Evolutionary conservation across 2,113 vertebrate species (phyloP), one percentile per base, ranked within the genome.

Genomic region (Heterotis niloticus): DNA sequence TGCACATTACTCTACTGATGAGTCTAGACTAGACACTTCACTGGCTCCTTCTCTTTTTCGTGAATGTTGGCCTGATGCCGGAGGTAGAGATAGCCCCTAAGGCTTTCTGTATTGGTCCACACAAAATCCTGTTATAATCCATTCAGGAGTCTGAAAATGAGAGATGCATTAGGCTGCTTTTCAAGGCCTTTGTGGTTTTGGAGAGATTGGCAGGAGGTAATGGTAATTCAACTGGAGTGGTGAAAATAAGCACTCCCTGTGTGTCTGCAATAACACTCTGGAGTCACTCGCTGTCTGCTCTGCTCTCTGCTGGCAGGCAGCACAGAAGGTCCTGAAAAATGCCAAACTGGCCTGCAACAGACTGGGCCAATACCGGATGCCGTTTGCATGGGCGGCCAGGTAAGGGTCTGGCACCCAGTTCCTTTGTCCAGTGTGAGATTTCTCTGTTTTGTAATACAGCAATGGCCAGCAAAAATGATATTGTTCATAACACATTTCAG

Each of bases 321-420:
- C 98, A 75, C 98, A 96, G 89, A 99, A 99, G 86, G 98, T 98
- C 85, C 88, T 99, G 89, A 99, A 98, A 91, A 99, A 99, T 1
- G 96, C 95, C 82, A 99, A 98, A 83, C 92, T 97, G 85, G 94
- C 96, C 17, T 99, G 98, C 82, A 92, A 92, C 81, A 92, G 97
- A 75, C 89, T 99, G 57, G 97, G 96, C 65, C 96, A 97, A 78
- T 99, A 98, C 81, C 90, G 93, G 84, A 99, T 99, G 98, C 97
- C 98, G 56, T 98, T 99, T 86, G 98, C 96, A 12, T 99, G 98
- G 98, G 95, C 97, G 85, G 96, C 96, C 78, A 96, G 96, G 98
- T 99, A 92, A 66, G 71, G 34, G 34, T 1, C 4, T 18, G 14
- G 20, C 20, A 29, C 4, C 59, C 66, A 24, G 60, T 1, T n/a